Conservation (phyloP, 2,113 vertebrate genomes). For the Aphyosemion australe region DNA sequence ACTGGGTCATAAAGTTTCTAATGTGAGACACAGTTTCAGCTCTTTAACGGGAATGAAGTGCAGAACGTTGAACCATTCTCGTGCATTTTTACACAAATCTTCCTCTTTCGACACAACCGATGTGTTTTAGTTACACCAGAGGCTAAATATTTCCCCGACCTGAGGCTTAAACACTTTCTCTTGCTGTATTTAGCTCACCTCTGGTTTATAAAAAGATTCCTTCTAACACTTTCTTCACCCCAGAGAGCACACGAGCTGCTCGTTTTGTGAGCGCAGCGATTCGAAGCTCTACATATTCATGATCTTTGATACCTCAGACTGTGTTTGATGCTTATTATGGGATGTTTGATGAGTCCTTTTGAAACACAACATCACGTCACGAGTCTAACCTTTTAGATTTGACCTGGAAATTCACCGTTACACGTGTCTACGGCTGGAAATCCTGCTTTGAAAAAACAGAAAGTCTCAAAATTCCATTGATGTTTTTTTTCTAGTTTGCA, state of each 20-base stretch:
- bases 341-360: neutral
- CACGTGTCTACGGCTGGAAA: too few species aligned
- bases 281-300: conserved; percentile 24
- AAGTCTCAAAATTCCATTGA: too few species aligned
- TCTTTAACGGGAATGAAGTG: neutral
- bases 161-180: conserved; percentile 2
- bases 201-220: conserved; percentile 10
- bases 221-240: conserved; percentile 3
- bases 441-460: too few species aligned
- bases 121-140: conserved; percentile 21
- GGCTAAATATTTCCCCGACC: conserved; percentile 13
- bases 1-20: conserved; percentile 3
- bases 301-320: neutral
- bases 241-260: neutral
- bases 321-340: neutral
- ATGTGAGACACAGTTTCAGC: neutral
- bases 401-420: too few species aligned
- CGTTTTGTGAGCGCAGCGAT: neutral
- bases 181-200: conserved; percentile 8
- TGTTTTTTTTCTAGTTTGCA: too few species aligned
- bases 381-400: too few species aligned
- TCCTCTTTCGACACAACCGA: conserved; percentile 4
- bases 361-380: neutral
- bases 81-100: too few species aligned
- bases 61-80: neutral